Evolutionary conservation across 2,113 vertebrate genomes (phyloP).

Genomic region (Oxyruncus cristatus): DNA sequence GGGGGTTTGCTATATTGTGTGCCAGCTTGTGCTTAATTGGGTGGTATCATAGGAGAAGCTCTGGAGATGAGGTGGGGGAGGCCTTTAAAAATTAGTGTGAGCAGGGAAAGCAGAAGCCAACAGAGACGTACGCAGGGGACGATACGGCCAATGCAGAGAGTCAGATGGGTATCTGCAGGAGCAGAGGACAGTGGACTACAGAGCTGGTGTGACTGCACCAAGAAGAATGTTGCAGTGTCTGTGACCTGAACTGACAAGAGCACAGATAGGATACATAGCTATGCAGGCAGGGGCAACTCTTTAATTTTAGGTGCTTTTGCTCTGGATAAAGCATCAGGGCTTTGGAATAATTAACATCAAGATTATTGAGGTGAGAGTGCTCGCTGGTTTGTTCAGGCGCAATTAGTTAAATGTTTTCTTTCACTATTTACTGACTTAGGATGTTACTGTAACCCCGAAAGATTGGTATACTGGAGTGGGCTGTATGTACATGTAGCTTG

Average conservation of each 20-base stretch:
- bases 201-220: not conserved
- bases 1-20: not conserved
- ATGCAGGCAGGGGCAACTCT: not conserved
- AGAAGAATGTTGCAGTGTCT: not conserved
- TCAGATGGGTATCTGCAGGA: not conserved
- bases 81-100: not conserved
- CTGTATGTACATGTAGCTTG: not conserved
- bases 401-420: not conserved
- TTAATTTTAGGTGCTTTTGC: not conserved
- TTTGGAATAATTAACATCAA: not conserved
- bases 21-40: not conserved
- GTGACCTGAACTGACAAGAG: not conserved
- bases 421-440: not conserved
- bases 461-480: not conserved
- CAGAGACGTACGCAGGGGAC: fast-evolving
- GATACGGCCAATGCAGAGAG: fast-evolving
- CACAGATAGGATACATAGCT: not conserved
- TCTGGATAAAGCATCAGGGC: not conserved
- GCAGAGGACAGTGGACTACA: not conserved
- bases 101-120: not conserved
- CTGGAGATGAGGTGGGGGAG: not conserved
- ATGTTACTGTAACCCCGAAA: not conserved
- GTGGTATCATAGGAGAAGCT: not conserved
- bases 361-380: not conserved
- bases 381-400: not conserved